A percentile compares a stretch with the other conserved stretches of the same genome.
These are phyloP conservation scores for Polylopha cassiicola DNA, from an alignment of 2,888 invertebrate genomes.

Conservation along the genomic window DNA sequence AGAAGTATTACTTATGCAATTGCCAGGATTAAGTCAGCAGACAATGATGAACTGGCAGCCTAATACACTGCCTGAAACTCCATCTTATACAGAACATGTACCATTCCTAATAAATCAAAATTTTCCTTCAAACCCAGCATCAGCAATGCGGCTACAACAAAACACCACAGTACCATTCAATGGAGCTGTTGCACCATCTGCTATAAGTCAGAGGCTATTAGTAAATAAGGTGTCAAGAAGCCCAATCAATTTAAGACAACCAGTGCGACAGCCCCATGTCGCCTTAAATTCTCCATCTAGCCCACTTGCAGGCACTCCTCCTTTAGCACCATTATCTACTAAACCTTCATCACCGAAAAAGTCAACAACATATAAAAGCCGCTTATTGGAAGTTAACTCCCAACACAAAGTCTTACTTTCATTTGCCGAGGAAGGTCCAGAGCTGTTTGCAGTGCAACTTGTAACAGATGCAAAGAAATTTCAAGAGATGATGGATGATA, in stretches of 20 bases:
- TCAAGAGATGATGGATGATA: constrained; percentile 83
- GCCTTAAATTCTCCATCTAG: constrained; percentile 24
- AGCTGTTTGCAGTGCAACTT: constrained; percentile 85
- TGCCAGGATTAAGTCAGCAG: constrained; percentile 38
- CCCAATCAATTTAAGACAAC: constrained; percentile 52
- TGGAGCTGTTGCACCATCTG: constrained; percentile 45
- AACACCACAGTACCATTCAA: constrained; percentile 53
- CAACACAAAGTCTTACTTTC: constrained; percentile 84
- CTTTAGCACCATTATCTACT: constrained; percentile 28
- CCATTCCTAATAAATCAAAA: constrained; percentile 64
- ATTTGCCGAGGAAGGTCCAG: constrained; percentile 87
- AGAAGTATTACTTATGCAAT: constrained; percentile 53
- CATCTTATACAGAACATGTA: constrained; percentile 55
- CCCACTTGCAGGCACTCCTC: constrained; percentile 27
- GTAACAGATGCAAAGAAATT: constrained; percentile 78
- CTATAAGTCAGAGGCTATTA: constrained; percentile 54
- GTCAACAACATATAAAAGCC: constrained; percentile 74
- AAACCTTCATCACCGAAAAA: constrained; percentile 58
- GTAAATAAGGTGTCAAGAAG: constrained; percentile 55
- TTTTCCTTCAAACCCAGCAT: constrained; percentile 64
- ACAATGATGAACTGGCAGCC: constrained; percentile 49
- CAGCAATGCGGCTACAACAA: constrained; percentile 62
- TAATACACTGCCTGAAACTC: constrained; percentile 41
- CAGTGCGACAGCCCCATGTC: constrained; percentile 54
- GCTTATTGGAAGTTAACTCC: constrained; percentile 60